A percentile compares a stretch with the other conserved stretches of the same genome.
Conservation (phyloP, 2,113 vertebrate species). For the Anser cygnoides region DNA sequence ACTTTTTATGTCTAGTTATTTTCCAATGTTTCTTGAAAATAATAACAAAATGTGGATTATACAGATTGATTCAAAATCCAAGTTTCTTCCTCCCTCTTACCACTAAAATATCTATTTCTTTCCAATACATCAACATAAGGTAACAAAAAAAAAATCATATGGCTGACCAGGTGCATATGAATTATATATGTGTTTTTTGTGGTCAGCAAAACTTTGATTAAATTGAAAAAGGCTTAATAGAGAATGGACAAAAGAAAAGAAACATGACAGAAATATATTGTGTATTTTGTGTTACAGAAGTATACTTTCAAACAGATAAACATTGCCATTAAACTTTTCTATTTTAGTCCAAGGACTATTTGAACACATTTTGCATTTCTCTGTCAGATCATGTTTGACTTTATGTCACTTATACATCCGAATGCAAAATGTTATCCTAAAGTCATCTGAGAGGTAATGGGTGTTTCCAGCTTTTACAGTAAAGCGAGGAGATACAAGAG, state of each 20-base stretch:
- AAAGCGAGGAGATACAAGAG: slow-evolving; percentile 68
- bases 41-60: not conserved
- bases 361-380: slow-evolving; percentile 68
- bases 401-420: slow-evolving; percentile 77
- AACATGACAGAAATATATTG: not conserved
- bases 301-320: slow-evolving; percentile 36
- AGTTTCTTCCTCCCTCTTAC: not conserved
- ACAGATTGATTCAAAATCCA: not conserved
- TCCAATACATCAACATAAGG: not conserved
- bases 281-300: not conserved
- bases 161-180: not conserved
- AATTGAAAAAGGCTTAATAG: not conserved
- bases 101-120: not conserved
- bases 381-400: slow-evolving; percentile 74
- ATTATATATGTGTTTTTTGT: not conserved
- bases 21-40: not conserved
- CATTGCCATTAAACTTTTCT: slow-evolving; percentile 59
- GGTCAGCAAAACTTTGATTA: not conserved
- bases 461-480: slow-evolving; percentile 73
- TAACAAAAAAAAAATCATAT: not conserved
- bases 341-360: slow-evolving; percentile 52
- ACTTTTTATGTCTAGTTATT: not conserved
- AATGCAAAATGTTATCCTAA: slow-evolving; percentile 76
- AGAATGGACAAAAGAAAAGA: not conserved
- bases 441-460: slow-evolving; percentile 77